Conservation (phyloP, 1,140 invertebrate genomes). For the Eumaeus atala region DNA sequence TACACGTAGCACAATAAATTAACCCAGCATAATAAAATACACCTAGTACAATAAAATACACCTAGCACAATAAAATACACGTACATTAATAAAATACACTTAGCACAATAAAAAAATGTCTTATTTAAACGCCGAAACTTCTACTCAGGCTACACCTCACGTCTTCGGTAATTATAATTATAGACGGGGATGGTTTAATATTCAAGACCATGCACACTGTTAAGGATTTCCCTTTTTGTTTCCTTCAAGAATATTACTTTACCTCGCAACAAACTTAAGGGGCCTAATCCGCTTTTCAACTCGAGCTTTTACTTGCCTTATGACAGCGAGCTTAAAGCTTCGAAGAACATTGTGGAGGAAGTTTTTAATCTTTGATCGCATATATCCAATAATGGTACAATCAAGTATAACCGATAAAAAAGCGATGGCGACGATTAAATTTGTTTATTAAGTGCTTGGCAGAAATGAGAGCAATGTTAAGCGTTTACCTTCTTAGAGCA, state of each 20-base stretch:
- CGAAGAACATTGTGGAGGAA: constrained; percentile 48
- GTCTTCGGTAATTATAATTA: constrained; percentile 11
- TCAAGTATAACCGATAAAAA: constrained; percentile 13
- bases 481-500: too few relatives aligned
- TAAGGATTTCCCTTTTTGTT: constrained; percentile 48
- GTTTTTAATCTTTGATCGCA: constrained; percentile 57
- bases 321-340: constrained; percentile 58
- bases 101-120: constrained; percentile 2
- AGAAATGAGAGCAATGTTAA: too few relatives aligned
- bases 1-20: too few relatives aligned
- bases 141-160: constrained; percentile 1
- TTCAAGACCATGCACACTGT: constrained; percentile 35
- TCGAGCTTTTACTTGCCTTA: constrained; percentile 63
- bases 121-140: constrained; percentile 23
- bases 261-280: constrained; percentile 64
- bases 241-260: constrained; percentile 56
- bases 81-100: too few relatives aligned
- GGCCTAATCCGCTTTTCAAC: constrained; percentile 64
- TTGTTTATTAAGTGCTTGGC: too few relatives aligned
- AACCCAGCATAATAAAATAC: too few relatives aligned
- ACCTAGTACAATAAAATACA: too few relatives aligned
- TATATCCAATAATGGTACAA: constrained; percentile 32
- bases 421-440: too few relatives aligned
- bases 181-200: constrained; percentile 34
- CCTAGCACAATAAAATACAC: too few relatives aligned